These are phyloP conservation scores for Phataginus tricuspis DNA, from an alignment of 2,797 vertebrate species.

Conservation along the genomic window DNA sequence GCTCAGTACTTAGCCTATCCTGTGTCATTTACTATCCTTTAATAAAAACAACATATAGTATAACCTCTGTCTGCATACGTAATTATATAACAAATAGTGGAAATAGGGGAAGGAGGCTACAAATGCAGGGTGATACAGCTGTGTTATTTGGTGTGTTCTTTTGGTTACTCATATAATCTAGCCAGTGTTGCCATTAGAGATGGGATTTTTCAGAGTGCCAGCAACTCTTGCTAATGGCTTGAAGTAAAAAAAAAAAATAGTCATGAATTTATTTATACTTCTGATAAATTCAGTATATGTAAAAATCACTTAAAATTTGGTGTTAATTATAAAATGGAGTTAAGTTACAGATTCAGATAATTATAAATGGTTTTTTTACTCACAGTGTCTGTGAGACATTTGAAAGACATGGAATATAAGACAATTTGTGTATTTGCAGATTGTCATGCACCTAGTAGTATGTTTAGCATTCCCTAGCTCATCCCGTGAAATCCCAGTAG, in stretches of 20 bases:
- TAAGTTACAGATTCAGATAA: slow-evolving; percentile 29
- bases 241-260: neutral
- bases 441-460: neutral
- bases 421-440: neutral
- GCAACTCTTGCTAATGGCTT: neutral
- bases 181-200: neutral
- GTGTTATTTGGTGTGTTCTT: neutral
- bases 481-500: neutral
- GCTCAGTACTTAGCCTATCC: neutral
- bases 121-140: neutral
- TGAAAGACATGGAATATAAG: neutral
- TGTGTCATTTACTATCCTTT: slow-evolving; percentile 24
- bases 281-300: slow-evolving; percentile 16
- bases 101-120: neutral
- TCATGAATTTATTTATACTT: slow-evolving; percentile 24
- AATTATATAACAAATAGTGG: neutral
- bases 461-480: neutral
- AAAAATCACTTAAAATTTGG: slow-evolving; percentile 27
- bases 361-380: neutral
- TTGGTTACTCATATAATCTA: neutral
- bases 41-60: neutral
- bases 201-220: slow-evolving; percentile 10
- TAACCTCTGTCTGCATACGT: neutral
- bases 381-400: neutral
- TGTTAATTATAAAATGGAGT: slow-evolving; percentile 30